Evolutionary conservation across 2,113 vertebrate genomes (phyloP).

Genomic region (Sardina pilchardus): DNA sequence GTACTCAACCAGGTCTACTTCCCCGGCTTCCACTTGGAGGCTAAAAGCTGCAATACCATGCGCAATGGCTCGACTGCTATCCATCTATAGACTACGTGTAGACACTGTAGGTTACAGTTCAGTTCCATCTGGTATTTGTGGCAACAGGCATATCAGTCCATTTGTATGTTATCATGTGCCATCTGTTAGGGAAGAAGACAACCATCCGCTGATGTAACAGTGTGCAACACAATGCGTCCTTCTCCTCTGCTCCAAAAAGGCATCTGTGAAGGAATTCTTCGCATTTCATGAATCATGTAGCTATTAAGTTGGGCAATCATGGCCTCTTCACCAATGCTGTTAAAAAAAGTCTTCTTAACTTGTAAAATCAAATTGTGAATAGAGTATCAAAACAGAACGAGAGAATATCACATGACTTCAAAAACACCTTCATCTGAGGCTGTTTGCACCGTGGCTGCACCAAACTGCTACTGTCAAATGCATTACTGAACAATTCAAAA

Average conservation of each 20-base stretch:
- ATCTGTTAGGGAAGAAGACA: not conserved
- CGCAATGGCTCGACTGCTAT: not conserved
- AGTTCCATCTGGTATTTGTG: not conserved
- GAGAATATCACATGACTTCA: too few species aligned
- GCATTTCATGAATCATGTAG: not conserved
- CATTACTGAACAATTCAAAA: too few species aligned
- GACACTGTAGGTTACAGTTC: not conserved
- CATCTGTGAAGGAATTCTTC: not conserved
- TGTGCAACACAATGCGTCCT: not conserved
- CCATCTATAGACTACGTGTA: not conserved
- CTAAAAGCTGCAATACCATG: too few species aligned
- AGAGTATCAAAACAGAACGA: not conserved
- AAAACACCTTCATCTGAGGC: too few species aligned
- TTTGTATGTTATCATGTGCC: not conserved
- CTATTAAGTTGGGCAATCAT: not conserved
- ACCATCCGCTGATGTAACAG: constrained; percentile 8
- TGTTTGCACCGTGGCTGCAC: too few species aligned
- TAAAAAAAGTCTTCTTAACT: not conserved
- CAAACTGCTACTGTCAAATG: too few species aligned
- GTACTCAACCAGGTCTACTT: too few species aligned
- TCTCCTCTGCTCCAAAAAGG: not conserved
- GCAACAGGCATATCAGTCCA: not conserved
- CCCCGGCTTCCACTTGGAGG: too few species aligned
- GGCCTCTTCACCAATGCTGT: not conserved
- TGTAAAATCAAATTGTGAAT: not conserved